Conservation (phyloP, 1,140 invertebrate genomes). For the Heliconius himera region DNA sequence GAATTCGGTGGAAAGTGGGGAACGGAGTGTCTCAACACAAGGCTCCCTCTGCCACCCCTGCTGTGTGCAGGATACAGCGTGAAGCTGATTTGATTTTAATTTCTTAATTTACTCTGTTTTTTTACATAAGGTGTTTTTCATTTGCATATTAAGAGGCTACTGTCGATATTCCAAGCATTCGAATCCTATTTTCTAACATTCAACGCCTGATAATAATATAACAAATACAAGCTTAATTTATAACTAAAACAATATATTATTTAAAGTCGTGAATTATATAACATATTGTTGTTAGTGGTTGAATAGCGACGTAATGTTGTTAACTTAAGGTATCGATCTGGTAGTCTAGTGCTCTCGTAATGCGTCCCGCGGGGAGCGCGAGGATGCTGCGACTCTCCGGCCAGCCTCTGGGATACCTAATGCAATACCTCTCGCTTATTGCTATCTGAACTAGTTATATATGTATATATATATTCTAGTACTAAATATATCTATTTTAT, state of each 20-base stretch:
- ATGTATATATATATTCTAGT: neutral
- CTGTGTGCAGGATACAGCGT: no score
- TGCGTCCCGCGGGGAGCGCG: slow-evolving; percentile 68
- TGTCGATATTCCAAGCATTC: neutral
- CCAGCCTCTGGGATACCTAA: slow-evolving; percentile 63
- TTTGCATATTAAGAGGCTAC: no score
- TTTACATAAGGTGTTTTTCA: no score
- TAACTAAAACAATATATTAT: slow-evolving; percentile 7
- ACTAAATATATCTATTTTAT: neutral
- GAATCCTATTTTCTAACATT: neutral
- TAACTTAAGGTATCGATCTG: slow-evolving; percentile 74
- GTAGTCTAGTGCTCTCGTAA: slow-evolving; percentile 74
- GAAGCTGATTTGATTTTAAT: no score
- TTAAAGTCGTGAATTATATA: slow-evolving; percentile 16
- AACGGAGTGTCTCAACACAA: no score
- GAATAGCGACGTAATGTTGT: slow-evolving; percentile 69
- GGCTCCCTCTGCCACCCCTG: no score
- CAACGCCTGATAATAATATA: neutral
- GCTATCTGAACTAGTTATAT: slow-evolving; percentile 30
- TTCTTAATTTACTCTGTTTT: no score
- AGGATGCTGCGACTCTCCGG: slow-evolving; percentile 70
- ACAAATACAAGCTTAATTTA: neutral
- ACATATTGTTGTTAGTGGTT: slow-evolving; percentile 48
- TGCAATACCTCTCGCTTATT: slow-evolving; percentile 59
- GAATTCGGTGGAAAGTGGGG: no score